Evolutionary conservation across 2,113 vertebrate species (phyloP).

Genomic region (Stegastes partitus): DNA sequence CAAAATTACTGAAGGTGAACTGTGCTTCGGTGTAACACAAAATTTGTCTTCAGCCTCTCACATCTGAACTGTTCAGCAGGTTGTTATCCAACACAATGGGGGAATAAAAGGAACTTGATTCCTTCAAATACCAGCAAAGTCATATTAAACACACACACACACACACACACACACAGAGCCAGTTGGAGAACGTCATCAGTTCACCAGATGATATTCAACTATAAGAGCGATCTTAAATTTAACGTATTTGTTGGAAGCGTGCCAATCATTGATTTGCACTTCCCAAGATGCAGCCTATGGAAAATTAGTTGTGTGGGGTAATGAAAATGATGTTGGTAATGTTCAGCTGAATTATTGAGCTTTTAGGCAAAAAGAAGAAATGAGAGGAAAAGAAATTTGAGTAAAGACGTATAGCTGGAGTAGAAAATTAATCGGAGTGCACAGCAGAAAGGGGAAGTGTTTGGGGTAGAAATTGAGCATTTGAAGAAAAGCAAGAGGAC

Average conservation of each 20-base stretch:
- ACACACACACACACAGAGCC: constrained; percentile 1
- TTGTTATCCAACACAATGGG: constrained; percentile 2
- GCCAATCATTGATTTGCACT: constrained; percentile 47
- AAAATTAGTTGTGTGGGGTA: constrained; percentile 39
- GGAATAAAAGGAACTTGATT: constrained; percentile 35
- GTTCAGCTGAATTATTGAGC: constrained; percentile 53
- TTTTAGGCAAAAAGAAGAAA: constrained; percentile 37
- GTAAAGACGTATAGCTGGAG: constrained; percentile 1
- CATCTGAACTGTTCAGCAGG: constrained; percentile 19
- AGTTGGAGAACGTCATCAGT: background rate
- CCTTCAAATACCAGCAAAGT: background rate
- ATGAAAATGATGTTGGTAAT: constrained; percentile 47
- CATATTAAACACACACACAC: background rate
- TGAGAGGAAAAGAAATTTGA: constrained; percentile 4
- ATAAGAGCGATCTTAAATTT: constrained; percentile 24
- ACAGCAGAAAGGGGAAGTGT: constrained; percentile 15
- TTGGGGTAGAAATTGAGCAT: constrained; percentile 28
- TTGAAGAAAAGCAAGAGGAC: constrained; percentile 24
- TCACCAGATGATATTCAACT: constrained; percentile 1
- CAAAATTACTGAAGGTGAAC: constrained; percentile 53
- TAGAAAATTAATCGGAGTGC: constrained; percentile 1
- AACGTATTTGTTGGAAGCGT: constrained; percentile 20
- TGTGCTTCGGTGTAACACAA: constrained; percentile 17
- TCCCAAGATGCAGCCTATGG: constrained; percentile 43
- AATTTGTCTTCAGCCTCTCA: constrained; percentile 18